phyloP scores from a whole-genome alignment of 2,797 vertebrate species.

The Pristis pectinata region DNA sequence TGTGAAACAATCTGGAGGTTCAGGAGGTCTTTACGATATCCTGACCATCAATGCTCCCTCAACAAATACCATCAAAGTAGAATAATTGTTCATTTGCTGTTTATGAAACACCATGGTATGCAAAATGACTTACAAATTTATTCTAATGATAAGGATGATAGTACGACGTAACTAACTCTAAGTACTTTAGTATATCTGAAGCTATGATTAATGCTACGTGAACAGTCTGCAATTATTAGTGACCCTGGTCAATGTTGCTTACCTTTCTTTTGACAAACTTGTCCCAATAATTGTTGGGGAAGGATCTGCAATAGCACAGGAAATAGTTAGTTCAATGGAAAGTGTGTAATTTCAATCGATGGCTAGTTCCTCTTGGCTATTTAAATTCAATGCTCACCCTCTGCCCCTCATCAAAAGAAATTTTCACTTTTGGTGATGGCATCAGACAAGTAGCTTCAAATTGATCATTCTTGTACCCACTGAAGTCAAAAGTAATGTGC shows the following conservation, averaged over 20 bases:
- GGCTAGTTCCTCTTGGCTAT: neutral
- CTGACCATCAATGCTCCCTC: neutral
- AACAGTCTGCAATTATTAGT: neutral
- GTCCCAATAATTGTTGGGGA: slow-evolving; percentile 99
- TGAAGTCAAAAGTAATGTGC: neutral
- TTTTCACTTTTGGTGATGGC: neutral
- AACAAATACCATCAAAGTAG: neutral
- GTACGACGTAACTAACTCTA: neutral
- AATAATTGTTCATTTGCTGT: neutral
- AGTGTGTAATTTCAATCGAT: neutral
- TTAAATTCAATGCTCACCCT: neutral
- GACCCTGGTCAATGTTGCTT: slow-evolving; percentile 45
- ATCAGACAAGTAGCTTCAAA: neutral
- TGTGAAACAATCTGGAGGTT: neutral
- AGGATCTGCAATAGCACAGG: slow-evolving; percentile 70
- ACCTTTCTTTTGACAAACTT: slow-evolving; percentile 98
- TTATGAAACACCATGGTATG: neutral
- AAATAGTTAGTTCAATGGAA: slow-evolving; percentile 37
- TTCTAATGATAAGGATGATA: neutral
- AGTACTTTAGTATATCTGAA: neutral
- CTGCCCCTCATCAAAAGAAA: neutral
- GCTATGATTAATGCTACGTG: neutral
- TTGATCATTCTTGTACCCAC: neutral
- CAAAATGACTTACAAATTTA: neutral
- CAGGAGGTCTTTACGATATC: neutral